A percentile compares a stretch with the other conserved stretches of the same genome.
phyloP scores from a whole-genome alignment of 2,113 vertebrate genomes.

The Labeo catla region DNA sequence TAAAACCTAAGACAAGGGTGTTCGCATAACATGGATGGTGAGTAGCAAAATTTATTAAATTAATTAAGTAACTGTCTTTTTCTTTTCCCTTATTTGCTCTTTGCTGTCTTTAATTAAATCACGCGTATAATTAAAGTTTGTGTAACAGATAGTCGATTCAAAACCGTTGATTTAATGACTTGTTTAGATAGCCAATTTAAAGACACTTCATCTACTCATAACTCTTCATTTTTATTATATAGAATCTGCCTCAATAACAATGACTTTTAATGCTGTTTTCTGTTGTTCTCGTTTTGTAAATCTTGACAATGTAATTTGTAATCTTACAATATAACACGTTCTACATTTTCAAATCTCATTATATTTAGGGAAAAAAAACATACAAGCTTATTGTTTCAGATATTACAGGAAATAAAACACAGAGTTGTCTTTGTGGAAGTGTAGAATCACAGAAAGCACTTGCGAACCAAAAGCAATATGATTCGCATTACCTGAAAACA shows the following conservation, averaged over 20 bases:
- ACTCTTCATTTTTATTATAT: neutral
- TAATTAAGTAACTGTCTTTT: neutral
- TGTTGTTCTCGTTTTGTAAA: neutral
- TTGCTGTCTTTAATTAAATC: neutral
- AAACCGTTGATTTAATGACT: neutral
- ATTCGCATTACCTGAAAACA: neutral
- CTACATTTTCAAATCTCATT: neutral
- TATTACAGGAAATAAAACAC: neutral
- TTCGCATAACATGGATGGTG: constrained; percentile 73
- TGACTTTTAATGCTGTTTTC: neutral
- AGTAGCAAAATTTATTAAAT: constrained; percentile 56
- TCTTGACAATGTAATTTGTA: neutral
- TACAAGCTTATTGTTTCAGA: neutral
- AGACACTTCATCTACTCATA: neutral
- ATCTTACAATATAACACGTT: neutral
- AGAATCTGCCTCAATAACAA: neutral
- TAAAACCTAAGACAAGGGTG: constrained; percentile 33
- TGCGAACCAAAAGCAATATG: neutral
- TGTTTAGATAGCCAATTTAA: neutral
- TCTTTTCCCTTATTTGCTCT: neutral
- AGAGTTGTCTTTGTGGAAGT: neutral
- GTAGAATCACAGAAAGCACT: neutral
- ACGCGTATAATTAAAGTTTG: neutral
- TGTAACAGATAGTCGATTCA: neutral
- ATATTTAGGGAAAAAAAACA: neutral